Conservation (phyloP, 2,113 vertebrate genomes). For the Campylomormyrus tamandua region DNA sequence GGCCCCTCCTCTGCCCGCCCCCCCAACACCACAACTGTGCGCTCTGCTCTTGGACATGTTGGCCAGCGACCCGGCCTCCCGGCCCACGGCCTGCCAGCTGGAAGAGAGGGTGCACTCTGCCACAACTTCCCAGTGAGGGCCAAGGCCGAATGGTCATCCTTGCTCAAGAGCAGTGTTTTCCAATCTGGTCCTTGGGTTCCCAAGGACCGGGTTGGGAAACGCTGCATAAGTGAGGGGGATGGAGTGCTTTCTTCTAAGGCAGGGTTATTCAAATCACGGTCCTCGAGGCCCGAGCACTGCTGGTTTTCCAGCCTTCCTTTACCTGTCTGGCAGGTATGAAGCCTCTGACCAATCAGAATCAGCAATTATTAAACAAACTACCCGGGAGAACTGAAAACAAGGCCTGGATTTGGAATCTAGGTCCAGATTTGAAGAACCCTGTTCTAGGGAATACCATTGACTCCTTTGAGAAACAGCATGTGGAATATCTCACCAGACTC, state of each 20-base stretch:
- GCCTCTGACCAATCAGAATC: too few relatives aligned
- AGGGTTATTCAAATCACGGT: too few relatives aligned
- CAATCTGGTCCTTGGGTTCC: not conserved
- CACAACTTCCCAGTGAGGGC: conserved; percentile 46
- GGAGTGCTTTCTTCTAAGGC: not conserved
- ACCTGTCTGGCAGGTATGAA: too few relatives aligned
- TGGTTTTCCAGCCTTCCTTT: too few relatives aligned
- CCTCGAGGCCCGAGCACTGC: too few relatives aligned
- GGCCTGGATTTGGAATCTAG: too few relatives aligned
- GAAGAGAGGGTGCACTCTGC: conserved; percentile 75
- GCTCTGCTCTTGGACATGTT: conserved; percentile 89
- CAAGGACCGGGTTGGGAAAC: not conserved
- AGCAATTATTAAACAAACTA: too few relatives aligned
- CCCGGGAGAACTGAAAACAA: too few relatives aligned
- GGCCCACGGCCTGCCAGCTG: conserved; percentile 83
- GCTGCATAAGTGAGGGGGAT: not conserved
- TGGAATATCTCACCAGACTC: not conserved
- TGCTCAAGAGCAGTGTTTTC: not conserved
- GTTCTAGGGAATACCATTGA: not conserved
- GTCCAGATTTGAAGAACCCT: too few relatives aligned
- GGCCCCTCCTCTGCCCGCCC: conserved; percentile 64
- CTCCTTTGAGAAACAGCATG: not conserved
- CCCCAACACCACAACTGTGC: conserved; percentile 69
- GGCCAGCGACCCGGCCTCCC: conserved; percentile 78
- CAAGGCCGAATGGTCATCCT: not conserved